Conservation (phyloP, 35 echinoderm and acorn worm species). For the Acanthaster planci region DNA sequence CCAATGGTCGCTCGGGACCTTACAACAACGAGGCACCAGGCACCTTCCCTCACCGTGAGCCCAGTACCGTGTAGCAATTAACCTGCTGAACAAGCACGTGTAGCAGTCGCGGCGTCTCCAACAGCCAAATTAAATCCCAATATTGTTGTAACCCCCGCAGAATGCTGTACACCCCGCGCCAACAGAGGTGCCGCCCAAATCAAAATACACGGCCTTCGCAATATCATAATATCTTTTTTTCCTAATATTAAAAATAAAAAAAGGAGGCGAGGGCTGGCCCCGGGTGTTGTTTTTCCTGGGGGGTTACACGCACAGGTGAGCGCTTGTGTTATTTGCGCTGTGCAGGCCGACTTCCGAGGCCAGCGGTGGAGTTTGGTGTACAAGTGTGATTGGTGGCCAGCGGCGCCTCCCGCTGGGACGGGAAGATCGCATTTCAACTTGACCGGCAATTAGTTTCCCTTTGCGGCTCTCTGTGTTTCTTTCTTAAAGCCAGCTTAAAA, state of each 20-base stretch:
- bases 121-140: slow-evolving; percentile 15
- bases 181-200: neutral
- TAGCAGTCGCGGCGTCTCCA: neutral
- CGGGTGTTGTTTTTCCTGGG: slow-evolving; percentile 23
- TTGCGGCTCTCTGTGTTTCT: neutral
- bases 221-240: slow-evolving; percentile 21
- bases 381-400: neutral
- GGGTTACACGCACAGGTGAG: slow-evolving; percentile 31
- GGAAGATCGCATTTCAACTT: slow-evolving; percentile 28
- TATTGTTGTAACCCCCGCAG: slow-evolving; percentile 6
- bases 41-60: no score
- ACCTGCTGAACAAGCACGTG: neutral
- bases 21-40: no score
- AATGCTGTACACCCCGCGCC: neutral
- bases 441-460: slow-evolving; percentile 2
- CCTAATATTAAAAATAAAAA: neutral
- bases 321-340: neutral
- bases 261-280: neutral
- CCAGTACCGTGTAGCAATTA: neutral
- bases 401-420: neutral
- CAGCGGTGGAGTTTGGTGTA: slow-evolving; percentile 7
- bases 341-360: slow-evolving; percentile 2
- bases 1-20: no score
- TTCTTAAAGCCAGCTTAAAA: neutral
- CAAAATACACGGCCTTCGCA: neutral